Percentiles rank a stretch among this genome's conserved stretches.
Evolutionary conservation across 2,888 invertebrate species (phyloP).

Genomic region (Galerucella calmariensis): DNA sequence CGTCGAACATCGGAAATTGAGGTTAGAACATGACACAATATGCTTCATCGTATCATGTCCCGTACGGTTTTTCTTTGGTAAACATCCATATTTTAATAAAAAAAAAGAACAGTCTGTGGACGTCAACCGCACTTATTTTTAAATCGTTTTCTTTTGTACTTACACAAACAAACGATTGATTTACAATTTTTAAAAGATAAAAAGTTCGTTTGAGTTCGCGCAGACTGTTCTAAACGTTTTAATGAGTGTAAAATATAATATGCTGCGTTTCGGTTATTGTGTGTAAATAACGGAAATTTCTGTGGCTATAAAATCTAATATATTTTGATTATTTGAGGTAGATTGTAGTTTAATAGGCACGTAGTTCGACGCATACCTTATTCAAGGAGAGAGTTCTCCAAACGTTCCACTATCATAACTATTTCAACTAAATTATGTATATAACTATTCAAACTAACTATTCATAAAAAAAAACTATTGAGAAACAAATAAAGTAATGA

Average conservation of each 20-base stretch:
- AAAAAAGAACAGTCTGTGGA: conserved; percentile 12
- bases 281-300: conserved; percentile 62
- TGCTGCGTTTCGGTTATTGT: conserved; percentile 45
- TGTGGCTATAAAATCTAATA: conserved; percentile 61
- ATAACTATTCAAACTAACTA: conserved; percentile 42
- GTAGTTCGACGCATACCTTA: conserved; percentile 61
- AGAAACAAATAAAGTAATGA: conserved; percentile 26
- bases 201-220: neutral
- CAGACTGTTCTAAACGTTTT: conserved; percentile 11
- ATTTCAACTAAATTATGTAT: conserved; percentile 42
- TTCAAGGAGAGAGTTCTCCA: conserved; percentile 58
- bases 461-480: conserved; percentile 30
- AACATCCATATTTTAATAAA: conserved; percentile 26
- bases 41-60: conserved; percentile 41
- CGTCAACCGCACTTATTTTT: neutral
- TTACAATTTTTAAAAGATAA: neutral
- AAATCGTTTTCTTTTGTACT: neutral
- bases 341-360: conserved; percentile 62
- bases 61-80: conserved; percentile 37
- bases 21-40: conserved; percentile 28
- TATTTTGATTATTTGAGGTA: conserved; percentile 66
- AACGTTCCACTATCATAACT: conserved; percentile 57
- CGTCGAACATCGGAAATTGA: conserved; percentile 35
- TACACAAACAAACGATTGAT: neutral
- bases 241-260: conserved; percentile 26